Evolutionary conservation across 2,113 vertebrate species (phyloP).

Genomic region (Furnarius figulus): DNA sequence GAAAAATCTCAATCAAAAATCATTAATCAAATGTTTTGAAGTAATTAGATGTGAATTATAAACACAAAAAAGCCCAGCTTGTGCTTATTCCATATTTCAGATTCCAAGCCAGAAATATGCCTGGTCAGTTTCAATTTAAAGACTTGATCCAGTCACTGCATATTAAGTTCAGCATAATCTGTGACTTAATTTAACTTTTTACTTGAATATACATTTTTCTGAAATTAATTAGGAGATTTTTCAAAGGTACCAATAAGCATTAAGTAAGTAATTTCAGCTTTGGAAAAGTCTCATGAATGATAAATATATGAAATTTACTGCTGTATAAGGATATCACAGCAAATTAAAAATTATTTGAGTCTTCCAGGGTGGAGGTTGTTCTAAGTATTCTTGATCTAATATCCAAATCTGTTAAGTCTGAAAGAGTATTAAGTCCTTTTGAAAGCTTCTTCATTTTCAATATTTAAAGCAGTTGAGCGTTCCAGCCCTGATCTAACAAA

Average conservation of each 20-base stretch:
- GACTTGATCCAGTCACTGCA: background rate
- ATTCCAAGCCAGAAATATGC: background rate
- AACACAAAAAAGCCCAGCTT: background rate
- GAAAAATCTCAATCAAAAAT: background rate
- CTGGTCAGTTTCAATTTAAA: background rate
- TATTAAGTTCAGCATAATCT: background rate
- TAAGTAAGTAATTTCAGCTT: background rate
- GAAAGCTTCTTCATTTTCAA: slow-evolving; percentile 34
- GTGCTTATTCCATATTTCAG: background rate
- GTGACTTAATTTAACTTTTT: background rate
- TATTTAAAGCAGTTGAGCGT: slow-evolving; percentile 15
- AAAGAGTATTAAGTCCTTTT: slow-evolving; percentile 22
- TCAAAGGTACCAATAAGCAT: background rate
- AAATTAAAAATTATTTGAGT: background rate
- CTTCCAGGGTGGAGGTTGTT: background rate
- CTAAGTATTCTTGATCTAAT: background rate
- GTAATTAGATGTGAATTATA: background rate
- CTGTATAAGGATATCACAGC: background rate
- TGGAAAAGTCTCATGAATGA: background rate
- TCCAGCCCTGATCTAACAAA: slow-evolving; percentile 27
- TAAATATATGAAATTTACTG: background rate
- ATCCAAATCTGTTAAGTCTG: slow-evolving; percentile 12
- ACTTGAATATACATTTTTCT: background rate
- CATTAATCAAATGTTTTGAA: background rate
- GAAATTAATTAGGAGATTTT: slow-evolving; percentile 15